These are phyloP conservation scores for Cardinalis cardinalis DNA, from an alignment of 2,113 vertebrate species.

Conservation along the genomic window DNA sequence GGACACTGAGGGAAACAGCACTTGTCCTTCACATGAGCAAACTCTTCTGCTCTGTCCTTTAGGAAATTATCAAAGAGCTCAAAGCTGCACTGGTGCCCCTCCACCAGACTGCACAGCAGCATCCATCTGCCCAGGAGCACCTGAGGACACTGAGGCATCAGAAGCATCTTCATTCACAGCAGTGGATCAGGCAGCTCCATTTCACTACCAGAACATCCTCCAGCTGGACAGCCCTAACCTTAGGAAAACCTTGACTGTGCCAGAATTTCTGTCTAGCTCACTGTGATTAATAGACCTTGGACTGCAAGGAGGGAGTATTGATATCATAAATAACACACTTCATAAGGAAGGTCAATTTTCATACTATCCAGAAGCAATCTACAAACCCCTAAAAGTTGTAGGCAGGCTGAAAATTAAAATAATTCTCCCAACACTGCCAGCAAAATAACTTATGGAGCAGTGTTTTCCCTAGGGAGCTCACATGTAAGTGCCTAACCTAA, in stretches of 20 bases:
- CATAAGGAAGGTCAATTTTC: neutral
- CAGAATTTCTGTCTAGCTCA: neutral
- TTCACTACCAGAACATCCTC: neutral
- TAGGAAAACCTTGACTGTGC: neutral
- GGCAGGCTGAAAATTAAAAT: neutral
- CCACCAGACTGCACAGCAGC: neutral
- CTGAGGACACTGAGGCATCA: accelerated
- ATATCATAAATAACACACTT: neutral
- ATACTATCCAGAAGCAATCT: neutral
- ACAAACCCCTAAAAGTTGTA: neutral
- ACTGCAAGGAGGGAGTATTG: neutral
- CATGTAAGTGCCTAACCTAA: neutral
- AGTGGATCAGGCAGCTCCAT: accelerated
- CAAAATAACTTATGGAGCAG: neutral
- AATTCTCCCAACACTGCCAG: neutral
- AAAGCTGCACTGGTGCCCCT: accelerated
- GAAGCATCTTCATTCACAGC: neutral
- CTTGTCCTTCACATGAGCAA: accelerated
- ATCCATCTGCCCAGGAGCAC: neutral
- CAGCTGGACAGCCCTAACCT: accelerated
- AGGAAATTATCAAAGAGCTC: neutral
- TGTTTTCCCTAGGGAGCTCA: neutral
- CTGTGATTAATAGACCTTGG: neutral
- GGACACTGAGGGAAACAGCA: accelerated
- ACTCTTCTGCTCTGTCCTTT: accelerated